Conservation (phyloP, 1,140 invertebrate genomes). For the Notospermus geniculatus region DNA sequence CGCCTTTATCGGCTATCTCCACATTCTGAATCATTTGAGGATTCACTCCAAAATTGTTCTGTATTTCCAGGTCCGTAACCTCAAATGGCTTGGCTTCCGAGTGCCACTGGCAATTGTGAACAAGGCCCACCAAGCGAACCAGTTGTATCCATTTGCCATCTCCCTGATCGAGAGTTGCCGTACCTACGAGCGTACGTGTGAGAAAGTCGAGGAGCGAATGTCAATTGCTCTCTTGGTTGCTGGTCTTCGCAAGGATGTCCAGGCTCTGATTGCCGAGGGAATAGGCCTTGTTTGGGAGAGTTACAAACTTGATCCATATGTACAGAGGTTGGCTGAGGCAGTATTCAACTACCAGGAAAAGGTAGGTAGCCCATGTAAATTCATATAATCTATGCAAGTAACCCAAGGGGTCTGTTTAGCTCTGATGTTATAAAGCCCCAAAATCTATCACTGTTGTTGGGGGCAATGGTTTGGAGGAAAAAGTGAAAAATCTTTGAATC, state of each 20-base stretch:
- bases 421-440: too few species aligned
- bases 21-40: too few species aligned
- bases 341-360: slow-evolving; percentile 96
- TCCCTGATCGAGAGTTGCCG: slow-evolving; percentile 96
- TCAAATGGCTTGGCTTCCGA: slow-evolving; percentile 94
- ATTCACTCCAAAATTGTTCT: neutral
- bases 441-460: too few species aligned
- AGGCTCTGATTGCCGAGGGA: slow-evolving; percentile 73
- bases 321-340: slow-evolving; percentile 90
- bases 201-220: slow-evolving; percentile 93
- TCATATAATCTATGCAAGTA: too few species aligned
- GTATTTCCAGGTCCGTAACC: slow-evolving; percentile 77
- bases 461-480: neutral
- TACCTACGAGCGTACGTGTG: slow-evolving; percentile 92
- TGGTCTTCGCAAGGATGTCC: slow-evolving; percentile 86
- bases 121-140: slow-evolving; percentile 97
- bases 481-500: too few species aligned
- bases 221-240: slow-evolving; percentile 91
- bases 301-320: slow-evolving; percentile 97
- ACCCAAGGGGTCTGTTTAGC: too few species aligned
- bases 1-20: too few species aligned
- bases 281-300: slow-evolving; percentile 96
- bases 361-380: slow-evolving; percentile 51
- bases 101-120: slow-evolving; percentile 97
- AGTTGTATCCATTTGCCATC: slow-evolving; percentile 98